phyloP scores from a whole-genome alignment of 1,140 invertebrate genomes.

The Hycleus cichorii region DNA sequence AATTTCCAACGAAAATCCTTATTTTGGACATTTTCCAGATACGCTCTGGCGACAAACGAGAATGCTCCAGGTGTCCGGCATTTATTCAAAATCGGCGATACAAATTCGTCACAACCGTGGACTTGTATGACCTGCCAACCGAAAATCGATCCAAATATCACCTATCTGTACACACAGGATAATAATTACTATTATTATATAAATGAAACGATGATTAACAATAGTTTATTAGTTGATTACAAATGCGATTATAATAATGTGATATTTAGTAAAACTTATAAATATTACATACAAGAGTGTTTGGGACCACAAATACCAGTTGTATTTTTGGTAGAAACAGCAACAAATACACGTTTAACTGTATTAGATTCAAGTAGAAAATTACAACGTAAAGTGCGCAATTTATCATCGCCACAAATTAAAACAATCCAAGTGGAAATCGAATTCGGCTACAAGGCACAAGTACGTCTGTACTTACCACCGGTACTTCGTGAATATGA shows the following conservation, averaged over 20 bases:
- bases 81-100: constrained; percentile 56
- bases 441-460: constrained; percentile 45
- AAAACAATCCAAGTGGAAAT: constrained; percentile 46
- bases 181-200: constrained; percentile 7
- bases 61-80: constrained; percentile 62
- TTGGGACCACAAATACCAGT: constrained; percentile 63
- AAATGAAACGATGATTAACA: constrained; percentile 34
- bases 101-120: constrained; percentile 38
- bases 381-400: constrained; percentile 29
- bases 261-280: constrained; percentile 54
- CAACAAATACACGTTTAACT: constrained; percentile 47
- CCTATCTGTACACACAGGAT: constrained; percentile 21
- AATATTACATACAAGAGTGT: constrained; percentile 58
- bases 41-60: constrained; percentile 61
- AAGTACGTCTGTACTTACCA: constrained; percentile 63
- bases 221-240: constrained; percentile 42
- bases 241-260: constrained; percentile 57
- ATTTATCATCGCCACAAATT: constrained; percentile 32
- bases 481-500: constrained; percentile 73
- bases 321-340: constrained; percentile 50
- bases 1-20: too few species aligned
- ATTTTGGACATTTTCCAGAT: constrained; percentile 42
- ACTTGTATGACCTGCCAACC: constrained; percentile 51
- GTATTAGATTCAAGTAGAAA: constrained; percentile 47
- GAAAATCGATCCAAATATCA: constrained; percentile 37